Base-by-base conservation (phyloP, 35 echinoderm and acorn worm genomes). In the Acanthaster planci region DNA sequence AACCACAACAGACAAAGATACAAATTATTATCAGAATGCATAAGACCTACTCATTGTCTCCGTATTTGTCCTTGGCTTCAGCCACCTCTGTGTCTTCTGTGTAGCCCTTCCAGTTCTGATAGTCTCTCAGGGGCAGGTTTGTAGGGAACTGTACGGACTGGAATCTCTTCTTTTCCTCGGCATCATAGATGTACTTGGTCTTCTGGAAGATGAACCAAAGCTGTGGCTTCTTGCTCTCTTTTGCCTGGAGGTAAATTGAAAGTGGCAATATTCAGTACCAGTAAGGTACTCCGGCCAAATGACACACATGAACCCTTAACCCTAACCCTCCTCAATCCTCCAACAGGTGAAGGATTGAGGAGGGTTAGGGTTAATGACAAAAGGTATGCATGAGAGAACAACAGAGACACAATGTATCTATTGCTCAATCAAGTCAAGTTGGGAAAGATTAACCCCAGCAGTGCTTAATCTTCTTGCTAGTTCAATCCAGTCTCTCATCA, bases 191-290 rank as follows among this genome's bases (percentile, higher is more conserved):
- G 78, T 99, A 99, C 72, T 99, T 99, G 4, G 89, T 86, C 53
- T 97, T 97, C 82, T 99, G 96, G 58, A 94, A 99, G 40, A 36
- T 81, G 58, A 99, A 99, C 91, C 91, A 98, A 39, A 79, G n/a
- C 42, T 47, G 21, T 79, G 42, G 30, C 77, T 51, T 79, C 18
- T 47, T 40, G 37, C 14, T 7, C 77, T 79, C 77, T 47, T 79
- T 79, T 51, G 42, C 38, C 77, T 79, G 77, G 8, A 38, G 38
- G 12, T 51, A 6, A 79, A 79, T n/a, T 79, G 18, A 38, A 77
- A 14, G 19, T 31, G n/a, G n/a, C n/a, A n/a, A n/a, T n/a, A n/a
- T n/a, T n/a, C n/a, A n/a, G n/a, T 29, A 34, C 64, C 64, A 72
- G n/a, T n/a, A n/a, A n/a, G n/a, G n/a, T n/a, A n/a, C n/a, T n/a